Evolutionary conservation across 2,113 vertebrate species (phyloP), one percentile per base, ranked within the genome.

Genomic region (Coryphaenoides rupestris): DNA sequence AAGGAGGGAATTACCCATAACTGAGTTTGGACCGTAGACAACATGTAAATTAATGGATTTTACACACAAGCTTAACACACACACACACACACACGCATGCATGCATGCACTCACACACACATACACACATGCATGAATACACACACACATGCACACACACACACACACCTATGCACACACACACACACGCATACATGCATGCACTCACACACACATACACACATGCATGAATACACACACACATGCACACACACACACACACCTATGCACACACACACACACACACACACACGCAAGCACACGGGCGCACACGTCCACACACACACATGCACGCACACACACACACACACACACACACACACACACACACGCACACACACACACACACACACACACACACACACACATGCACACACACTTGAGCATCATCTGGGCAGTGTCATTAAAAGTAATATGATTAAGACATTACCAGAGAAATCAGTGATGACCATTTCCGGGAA

Each of bases 21-120:
- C 62, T 52, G n/a, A 47, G 28, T 68, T 62, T 68, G 19, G 40
- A 53, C 40, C 46, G 46, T 77, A 66, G 46, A 65, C 66, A 45
- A 60, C 33, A 53, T 21, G 46, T 55, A 69, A 66, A 64, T 54
- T 19, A 71, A 63, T 16, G 19, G 21, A 62, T n/a, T 14, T 13
- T 16, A 40, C 58, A 40, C 26, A 33, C 57, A 58, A 1, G 24
- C 19, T 16, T 19, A 7, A 28, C 1, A 28, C 26, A 40, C 3
- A 16, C 16, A 19, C 26, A 22, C 19, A 46, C 12, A 60, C 28
- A 45, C 58, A 19, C 33, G 15, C 58, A 60, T 40, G 22, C 58
- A 22, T 19, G 16, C 33, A 47, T 14, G 47, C 54, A 55, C 53
- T 2, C 53, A 21, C 21, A 22, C 54, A 55, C 54, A 55, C 21